These are phyloP conservation scores for Malurus melanocephalus DNA, from an alignment of 2,113 vertebrate genomes.

Conservation along the genomic window DNA sequence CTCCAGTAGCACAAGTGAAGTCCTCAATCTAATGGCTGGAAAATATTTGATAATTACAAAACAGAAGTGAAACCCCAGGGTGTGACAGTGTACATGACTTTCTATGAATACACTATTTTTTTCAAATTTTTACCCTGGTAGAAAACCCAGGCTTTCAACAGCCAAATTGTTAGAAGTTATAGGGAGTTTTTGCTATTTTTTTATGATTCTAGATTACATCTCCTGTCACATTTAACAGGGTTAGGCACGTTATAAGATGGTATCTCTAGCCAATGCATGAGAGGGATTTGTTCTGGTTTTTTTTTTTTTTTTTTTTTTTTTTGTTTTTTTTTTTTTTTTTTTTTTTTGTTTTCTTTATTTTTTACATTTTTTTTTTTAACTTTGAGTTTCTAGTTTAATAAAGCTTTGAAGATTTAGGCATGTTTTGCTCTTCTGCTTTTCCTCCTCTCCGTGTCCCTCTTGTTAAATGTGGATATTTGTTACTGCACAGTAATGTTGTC, in stretches of 20 bases:
- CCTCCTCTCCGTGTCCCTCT: background rate
- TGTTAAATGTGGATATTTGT: background rate
- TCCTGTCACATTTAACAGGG: background rate
- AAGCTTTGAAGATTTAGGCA: background rate
- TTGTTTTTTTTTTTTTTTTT: too few species aligned
- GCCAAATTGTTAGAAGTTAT: background rate
- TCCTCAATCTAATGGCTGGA: background rate
- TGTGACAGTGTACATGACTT: background rate
- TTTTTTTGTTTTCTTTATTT: rapidly evolving
- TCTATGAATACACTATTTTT: background rate
- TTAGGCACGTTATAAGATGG: background rate
- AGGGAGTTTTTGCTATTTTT: background rate
- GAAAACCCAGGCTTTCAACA: background rate
- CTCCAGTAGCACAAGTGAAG: background rate
- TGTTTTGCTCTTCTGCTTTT: background rate
- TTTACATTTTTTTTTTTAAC: too few species aligned
- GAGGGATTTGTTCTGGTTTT: background rate
- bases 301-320: too few species aligned
- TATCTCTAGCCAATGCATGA: background rate
- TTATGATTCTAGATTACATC: background rate
- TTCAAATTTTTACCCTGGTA: background rate
- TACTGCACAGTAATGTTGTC: background rate
- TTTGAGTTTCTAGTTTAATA: background rate
- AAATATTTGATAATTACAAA: background rate
- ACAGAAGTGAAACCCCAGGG: background rate